Evolutionary conservation across 53 echinoderm and acorn worm genomes (phyloP), one percentile per base, ranked within the genome.

Genomic region (Paracentrotus lividus): DNA sequence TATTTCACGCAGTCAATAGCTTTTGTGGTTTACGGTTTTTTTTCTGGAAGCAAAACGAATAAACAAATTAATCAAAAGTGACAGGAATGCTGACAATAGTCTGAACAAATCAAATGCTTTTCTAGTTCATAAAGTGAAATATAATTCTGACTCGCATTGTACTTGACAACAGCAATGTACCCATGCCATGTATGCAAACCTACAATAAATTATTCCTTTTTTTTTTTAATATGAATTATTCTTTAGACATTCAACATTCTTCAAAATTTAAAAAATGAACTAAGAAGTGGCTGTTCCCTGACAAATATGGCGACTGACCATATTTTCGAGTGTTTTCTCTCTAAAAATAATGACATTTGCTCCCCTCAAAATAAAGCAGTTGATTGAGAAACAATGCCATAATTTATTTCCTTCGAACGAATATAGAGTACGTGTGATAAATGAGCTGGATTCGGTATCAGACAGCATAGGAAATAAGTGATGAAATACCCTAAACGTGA

Each of bases 51-150:
- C 72, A 36, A 72, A 72, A 36, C 72, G 72, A 72, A 40, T 72
- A 72, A 72, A 72, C 72, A 72, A 72, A 72, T 72, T 72, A 72
- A 72, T 72, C 72, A 72, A 72, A 26, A 38, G 3, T 72, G 72
- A 72, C 72, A 32, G 40, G 38, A 38, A 72, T 72, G 72, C 72
- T 72, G 72, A 72, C 72, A 72, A 72, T 20, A 40, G 20, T 72
- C 72, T 72, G 36, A 72, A 72, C 40, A 72, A 72, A 72, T 72
- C 72, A 72, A 72, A 72, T 72, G 40, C 18, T 72, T 72, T 40
- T n/a, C n/a, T n/a, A 18, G 36, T 72, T 72, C 40, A 72, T 72
- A 20, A 72, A 72, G 20, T 4, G 36, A 38, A 40, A 72, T 72
- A 72, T 38, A 72, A 38, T 36, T 72, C 38, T 72, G 72, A 38